Conservation (phyloP, 2,797 vertebrate genomes). For the Anableps anableps region DNA sequence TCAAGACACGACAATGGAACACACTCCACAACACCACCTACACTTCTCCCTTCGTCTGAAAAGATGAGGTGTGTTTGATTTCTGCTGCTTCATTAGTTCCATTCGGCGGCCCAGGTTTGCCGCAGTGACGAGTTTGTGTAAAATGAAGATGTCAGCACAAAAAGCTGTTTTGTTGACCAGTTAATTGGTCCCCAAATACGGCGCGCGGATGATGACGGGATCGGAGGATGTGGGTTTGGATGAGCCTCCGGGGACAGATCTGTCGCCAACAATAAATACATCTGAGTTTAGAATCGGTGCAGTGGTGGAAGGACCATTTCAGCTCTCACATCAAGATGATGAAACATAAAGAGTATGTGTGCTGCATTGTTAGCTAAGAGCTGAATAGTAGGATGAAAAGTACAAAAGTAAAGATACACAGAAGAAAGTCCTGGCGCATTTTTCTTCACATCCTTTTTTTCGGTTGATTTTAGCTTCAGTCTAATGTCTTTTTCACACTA, state of each 20-base stretch:
- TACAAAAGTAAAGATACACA: neutral
- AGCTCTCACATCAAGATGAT: neutral
- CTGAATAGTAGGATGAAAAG: neutral
- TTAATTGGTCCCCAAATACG: conserved; percentile 47
- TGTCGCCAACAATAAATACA: conserved; percentile 15
- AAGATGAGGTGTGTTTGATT: conserved; percentile 37
- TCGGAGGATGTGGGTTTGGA: conserved; percentile 5
- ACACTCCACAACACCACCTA: conserved; percentile 9
- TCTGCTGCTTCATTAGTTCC: conserved; percentile 51
- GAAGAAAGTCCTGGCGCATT: neutral
- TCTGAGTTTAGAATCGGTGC: conserved; percentile 2
- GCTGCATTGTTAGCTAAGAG: neutral
- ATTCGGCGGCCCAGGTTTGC: conserved; percentile 26
- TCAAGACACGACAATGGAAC: conserved; percentile 38
- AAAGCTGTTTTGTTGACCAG: conserved; percentile 32
- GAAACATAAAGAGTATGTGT: neutral
- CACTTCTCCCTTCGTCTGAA: neutral
- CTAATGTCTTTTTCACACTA: neutral
- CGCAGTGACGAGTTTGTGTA: conserved; percentile 22
- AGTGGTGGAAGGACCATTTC: conserved; percentile 3
- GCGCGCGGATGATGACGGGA: conserved; percentile 15
- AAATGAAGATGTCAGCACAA: conserved; percentile 44
- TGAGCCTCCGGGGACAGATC: conserved; percentile 1
- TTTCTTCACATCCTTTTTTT: no score
- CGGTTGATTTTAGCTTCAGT: neutral